A percentile compares a stretch with the other conserved stretches of the same genome.
Conservation (phyloP, 2,888 invertebrate genomes). For the Strigamia maritima region DNA sequence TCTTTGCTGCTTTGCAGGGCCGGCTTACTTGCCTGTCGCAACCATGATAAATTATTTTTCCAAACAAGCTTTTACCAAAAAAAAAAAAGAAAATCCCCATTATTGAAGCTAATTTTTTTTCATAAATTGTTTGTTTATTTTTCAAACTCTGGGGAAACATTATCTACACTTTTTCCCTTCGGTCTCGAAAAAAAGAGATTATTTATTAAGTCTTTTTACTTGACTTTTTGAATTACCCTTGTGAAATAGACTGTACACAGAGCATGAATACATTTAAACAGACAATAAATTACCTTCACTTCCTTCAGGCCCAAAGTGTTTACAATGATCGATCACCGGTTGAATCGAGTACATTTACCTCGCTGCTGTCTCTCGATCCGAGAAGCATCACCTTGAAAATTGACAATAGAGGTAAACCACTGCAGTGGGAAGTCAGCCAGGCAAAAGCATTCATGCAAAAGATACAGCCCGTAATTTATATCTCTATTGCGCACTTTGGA, state of each 20-base stretch:
- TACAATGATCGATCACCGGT: background rate
- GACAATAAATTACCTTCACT: background rate
- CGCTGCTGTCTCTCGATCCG: too few species aligned
- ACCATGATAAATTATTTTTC: too few species aligned
- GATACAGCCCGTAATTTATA: conserved; percentile 16
- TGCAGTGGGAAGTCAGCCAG: conserved; percentile 5
- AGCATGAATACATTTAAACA: background rate
- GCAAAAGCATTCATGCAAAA: conserved; percentile 21
- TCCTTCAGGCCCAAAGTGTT: background rate
- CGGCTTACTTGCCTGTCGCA: too few species aligned
- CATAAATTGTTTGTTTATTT: too few species aligned
- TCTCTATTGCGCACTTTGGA: conserved; percentile 23
- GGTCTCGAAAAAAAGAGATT: too few species aligned
- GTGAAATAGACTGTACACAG: background rate
- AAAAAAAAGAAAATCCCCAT: too few species aligned
- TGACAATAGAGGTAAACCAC: conserved; percentile 23
- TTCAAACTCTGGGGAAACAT: too few species aligned
- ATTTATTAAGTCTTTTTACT: too few species aligned
- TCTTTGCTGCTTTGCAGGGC: too few species aligned
- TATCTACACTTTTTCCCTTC: too few species aligned
- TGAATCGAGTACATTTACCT: background rate
- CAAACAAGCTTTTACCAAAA: too few species aligned
- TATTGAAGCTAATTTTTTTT: too few species aligned
- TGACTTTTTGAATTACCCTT: background rate
- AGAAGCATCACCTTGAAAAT: conserved; percentile 18